Evolutionary conservation across 2,888 invertebrate genomes (phyloP), one percentile per base, ranked within the genome.

Genomic region (Ptilodon capucinus): DNA sequence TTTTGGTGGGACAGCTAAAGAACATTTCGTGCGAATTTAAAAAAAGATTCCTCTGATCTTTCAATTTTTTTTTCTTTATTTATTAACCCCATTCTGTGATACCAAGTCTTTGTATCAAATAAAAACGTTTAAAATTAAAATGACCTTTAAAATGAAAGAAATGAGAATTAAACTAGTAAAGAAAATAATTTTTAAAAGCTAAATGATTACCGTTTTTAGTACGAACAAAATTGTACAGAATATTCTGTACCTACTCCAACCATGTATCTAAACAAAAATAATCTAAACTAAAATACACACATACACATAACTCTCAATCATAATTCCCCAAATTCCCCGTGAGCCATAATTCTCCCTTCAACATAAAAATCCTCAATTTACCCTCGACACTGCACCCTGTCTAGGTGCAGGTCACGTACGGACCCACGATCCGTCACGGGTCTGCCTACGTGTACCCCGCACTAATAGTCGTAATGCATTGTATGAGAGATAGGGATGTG

Each of bases 341-440:
- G 44, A 34, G 23, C 40, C 21, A 44, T 59, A 51, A 46, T 40
- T 55, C 38, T 48, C 48, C 38, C 30, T 23, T 43, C 30, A 17
- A 34, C 34, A 28, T 35, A 19, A 13, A 42, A 51, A 51, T 46
- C 53, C 53, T 54, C 57, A 51, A 53, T 54, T 46, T 44, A 40
- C 42, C 34, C 11, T 7, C 17, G 11, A 16, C 18, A 11, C 25
- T 36, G 34, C 25, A 35, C 23, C 32, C 3, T 13, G 8, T 18
- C 34, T 8, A 23, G 18, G 4, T 18, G 19, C 42, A 19, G 35
- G 51, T 63, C 64, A 64, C 64, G 63, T 63, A 54, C 28, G 13
- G 9, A n/a, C 11, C 11, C 11, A 43, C 58, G 44, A 63, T 65
- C 64, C 55, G 30, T 54, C 65, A 58, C 63, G 63, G 19, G 46